Evolutionary conservation across 2,888 invertebrate species (phyloP).

Genomic region (Macropis europaea): DNA sequence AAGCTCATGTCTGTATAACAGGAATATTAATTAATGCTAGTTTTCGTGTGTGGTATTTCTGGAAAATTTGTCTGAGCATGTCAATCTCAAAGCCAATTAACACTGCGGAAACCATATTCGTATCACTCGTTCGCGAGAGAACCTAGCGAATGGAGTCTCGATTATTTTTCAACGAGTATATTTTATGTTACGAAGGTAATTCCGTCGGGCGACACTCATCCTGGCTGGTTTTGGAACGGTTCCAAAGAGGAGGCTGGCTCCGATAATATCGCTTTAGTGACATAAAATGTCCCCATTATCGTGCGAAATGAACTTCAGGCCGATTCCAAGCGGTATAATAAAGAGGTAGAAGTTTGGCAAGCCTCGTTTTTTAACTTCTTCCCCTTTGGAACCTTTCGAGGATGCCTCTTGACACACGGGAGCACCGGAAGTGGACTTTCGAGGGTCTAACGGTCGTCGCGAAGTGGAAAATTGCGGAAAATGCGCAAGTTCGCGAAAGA

Average conservation of each 20-base stretch:
- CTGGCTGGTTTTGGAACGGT: conserved; percentile 69
- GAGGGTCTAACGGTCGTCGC: conserved; percentile 11
- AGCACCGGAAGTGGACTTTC: neutral
- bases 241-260: conserved; percentile 65
- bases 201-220: conserved; percentile 70
- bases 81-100: conserved; percentile 6
- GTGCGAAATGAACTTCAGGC: conserved; percentile 66
- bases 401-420: neutral
- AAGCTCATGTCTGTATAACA: too few relatives aligned
- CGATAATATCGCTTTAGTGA: conserved; percentile 74
- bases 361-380: conserved; percentile 46
- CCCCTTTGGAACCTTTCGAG: neutral
- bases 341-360: conserved; percentile 66
- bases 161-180: conserved; percentile 32
- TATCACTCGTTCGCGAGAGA: neutral
- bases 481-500: conserved; percentile 34
- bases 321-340: conserved; percentile 69
- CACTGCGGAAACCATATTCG: neutral
- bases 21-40: too few relatives aligned
- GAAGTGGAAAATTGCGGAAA: conserved; percentile 45
- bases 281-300: conserved; percentile 72
- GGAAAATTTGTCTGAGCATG: neutral
- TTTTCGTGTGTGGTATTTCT: too few relatives aligned
- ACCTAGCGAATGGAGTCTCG: conserved; percentile 1
- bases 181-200: conserved; percentile 66